Evolutionary conservation across 2,113 vertebrate species (phyloP), one percentile per base, ranked within the genome.

Genomic region (Helogale parvula): DNA sequence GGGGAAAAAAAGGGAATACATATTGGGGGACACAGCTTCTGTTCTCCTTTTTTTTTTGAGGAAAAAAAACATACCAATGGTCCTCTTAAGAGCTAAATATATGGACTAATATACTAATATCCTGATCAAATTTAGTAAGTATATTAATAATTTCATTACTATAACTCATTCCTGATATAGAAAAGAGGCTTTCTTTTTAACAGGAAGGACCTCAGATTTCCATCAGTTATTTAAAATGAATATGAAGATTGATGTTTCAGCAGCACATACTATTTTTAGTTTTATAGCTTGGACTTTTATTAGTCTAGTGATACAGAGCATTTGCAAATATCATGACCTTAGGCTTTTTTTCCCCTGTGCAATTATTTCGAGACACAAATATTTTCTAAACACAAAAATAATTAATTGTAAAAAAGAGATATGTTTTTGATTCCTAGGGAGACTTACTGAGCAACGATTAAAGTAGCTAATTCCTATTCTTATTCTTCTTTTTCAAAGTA

Each of bases 221-320:
- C 17, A 87, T 72, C 16, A 71, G 35, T 94, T 82, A 65, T 79
- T 71, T 77, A 81, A 92, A 84, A 80, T 82, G 11, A 72, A 57
- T 68, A 69, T 63, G 41, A 96, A 94, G 17, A 66, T 33, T 85
- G 21, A 41, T 77, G 91, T 35, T 96, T 95, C 50, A 84, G 45
- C 45, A 41, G 82, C 38, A 93, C 14, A 54, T 50, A 76, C 57
- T 93, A 83, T 77, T 96, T 96, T 90, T 79, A 50, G 9, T 76
- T 92, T 93, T 97, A 80, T 31, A 80, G 2, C 5, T 81, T 89
- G 17, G 5, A 3, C 5, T 92, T 92, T 94, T 84, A 65, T 89
- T 89, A 38, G 16, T 47, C 15, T 35, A 57, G 6, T 89, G 45
- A 52, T 23, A 79, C 8, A 57, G 89, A 81, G 15, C 63, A 27